These are phyloP conservation scores for Lethenteron reissneri DNA, from an alignment of 2,113 vertebrate species.

Conservation along the genomic window DNA sequence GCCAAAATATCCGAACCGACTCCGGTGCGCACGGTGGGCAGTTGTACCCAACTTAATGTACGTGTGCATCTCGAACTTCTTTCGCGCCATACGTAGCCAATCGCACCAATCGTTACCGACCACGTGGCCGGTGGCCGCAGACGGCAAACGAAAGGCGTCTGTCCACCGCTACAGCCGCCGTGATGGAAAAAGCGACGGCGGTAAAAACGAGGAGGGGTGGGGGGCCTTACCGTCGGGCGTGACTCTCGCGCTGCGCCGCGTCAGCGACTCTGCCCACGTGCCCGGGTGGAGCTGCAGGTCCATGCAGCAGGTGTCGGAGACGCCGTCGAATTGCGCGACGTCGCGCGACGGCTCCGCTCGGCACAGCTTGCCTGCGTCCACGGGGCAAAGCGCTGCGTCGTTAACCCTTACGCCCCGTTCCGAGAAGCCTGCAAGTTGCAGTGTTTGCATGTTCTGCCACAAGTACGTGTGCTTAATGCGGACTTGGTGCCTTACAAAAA, in stretches of 20 bases:
- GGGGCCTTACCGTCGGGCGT: slow-evolving; percentile 16
- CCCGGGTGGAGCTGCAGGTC: slow-evolving; percentile 14
- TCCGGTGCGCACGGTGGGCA: too few species aligned
- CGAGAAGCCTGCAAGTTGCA: not conserved
- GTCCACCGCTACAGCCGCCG: not conserved
- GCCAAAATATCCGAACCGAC: too few species aligned
- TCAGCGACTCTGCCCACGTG: slow-evolving; percentile 14
- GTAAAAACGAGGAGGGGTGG: not conserved
- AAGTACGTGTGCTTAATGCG: not conserved
- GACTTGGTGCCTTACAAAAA: not conserved
- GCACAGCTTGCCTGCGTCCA: slow-evolving; percentile 17
- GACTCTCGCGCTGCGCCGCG: slow-evolving; percentile 18
- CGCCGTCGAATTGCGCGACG: slow-evolving; percentile 13
- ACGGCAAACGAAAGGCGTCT: not conserved
- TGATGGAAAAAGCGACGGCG: not conserved
- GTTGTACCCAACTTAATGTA: too few species aligned
- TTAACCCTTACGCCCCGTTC: not conserved
- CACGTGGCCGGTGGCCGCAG: not conserved
- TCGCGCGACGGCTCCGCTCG: slow-evolving; percentile 14
- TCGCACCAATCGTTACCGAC: not conserved
- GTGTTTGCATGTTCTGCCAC: not conserved
- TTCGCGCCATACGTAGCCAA: too few species aligned
- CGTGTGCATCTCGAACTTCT: too few species aligned
- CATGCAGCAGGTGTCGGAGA: slow-evolving; percentile 14
- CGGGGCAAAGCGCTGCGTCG: not conserved